These are phyloP conservation scores for Saxidomus purpurata DNA, from an alignment of 1,140 invertebrate species.

Conservation along the genomic window DNA sequence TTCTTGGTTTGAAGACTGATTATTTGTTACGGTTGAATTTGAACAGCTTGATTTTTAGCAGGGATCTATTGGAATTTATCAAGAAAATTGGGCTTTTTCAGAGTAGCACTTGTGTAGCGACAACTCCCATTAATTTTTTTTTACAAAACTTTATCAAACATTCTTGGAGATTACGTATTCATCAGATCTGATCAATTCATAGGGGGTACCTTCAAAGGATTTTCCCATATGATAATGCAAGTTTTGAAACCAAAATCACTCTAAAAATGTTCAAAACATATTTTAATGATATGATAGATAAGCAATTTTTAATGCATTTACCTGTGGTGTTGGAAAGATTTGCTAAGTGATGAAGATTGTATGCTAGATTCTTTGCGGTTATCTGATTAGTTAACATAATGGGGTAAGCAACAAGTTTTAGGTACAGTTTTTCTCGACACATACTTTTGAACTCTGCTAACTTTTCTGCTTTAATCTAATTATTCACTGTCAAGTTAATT, in stretches of 20 bases:
- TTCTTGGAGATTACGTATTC: slow-evolving; percentile 17
- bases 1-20: background rate
- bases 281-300: slow-evolving; percentile 58
- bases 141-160: slow-evolving; percentile 36
- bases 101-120: background rate
- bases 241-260: slow-evolving; percentile 59
- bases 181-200: slow-evolving; percentile 55
- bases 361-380: background rate
- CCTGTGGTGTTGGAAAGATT: slow-evolving; percentile 48
- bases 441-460: background rate
- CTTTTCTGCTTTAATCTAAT: no score
- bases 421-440: background rate
- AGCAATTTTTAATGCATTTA: slow-evolving; percentile 64
- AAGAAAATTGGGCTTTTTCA: slow-evolving; percentile 11
- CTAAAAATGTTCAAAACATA: slow-evolving; percentile 60
- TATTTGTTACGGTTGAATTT: background rate
- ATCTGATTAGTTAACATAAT: slow-evolving; percentile 40
- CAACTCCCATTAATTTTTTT: slow-evolving; percentile 43
- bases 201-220: slow-evolving; percentile 63
- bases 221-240: slow-evolving; percentile 40
- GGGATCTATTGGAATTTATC: slow-evolving; percentile 31
- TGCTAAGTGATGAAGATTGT: slow-evolving; percentile 43
- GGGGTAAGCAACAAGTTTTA: slow-evolving; percentile 23
- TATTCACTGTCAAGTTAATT: no score
- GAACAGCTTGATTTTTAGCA: background rate